Conservation (phyloP, 1,140 invertebrate genomes). For the Harpegnathos saltator region DNA sequence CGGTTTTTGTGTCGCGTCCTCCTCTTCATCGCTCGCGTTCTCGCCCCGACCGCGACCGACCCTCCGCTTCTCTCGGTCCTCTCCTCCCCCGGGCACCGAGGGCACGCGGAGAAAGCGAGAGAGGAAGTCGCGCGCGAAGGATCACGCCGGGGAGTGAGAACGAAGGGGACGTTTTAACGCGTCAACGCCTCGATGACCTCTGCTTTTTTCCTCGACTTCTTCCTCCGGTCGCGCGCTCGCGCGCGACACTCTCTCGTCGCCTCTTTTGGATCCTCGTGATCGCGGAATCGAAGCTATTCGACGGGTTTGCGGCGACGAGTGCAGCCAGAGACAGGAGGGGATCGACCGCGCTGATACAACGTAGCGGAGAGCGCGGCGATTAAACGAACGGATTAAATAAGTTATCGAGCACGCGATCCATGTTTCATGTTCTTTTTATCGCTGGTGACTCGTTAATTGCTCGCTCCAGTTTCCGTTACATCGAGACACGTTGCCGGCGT, state of each 20-base stretch:
- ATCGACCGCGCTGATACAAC: conserved; percentile 12
- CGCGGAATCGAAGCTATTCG: conserved; percentile 26
- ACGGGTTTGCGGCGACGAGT: conserved; percentile 23
- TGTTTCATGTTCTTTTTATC: conserved; percentile 24
- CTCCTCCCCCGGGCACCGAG: neutral
- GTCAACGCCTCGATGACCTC: conserved; percentile 68
- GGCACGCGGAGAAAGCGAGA: conserved; percentile 15
- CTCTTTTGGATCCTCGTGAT: neutral
- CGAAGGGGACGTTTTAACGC: conserved; percentile 66
- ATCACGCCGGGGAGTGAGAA: conserved; percentile 14
- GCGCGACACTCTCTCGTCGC: neutral
- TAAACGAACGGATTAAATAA: conserved; percentile 26
- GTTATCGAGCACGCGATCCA: conserved; percentile 13
- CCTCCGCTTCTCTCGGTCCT: conserved; percentile 19
- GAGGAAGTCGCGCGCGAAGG: neutral
- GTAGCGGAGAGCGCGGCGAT: conserved; percentile 37
- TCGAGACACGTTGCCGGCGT: neutral
- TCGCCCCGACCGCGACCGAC: conserved; percentile 6
- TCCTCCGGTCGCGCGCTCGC: neutral
- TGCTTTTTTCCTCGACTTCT: conserved; percentile 37
- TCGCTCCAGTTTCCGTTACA: neutral
- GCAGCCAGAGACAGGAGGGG: too few species aligned
- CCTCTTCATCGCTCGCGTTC: conserved; percentile 43
- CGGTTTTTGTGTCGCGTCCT: conserved; percentile 69
- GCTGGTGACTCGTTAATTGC: conserved; percentile 44